phyloP scores from a whole-genome alignment of 2,888 invertebrate genomes.

The Julus scandinavius region DNA sequence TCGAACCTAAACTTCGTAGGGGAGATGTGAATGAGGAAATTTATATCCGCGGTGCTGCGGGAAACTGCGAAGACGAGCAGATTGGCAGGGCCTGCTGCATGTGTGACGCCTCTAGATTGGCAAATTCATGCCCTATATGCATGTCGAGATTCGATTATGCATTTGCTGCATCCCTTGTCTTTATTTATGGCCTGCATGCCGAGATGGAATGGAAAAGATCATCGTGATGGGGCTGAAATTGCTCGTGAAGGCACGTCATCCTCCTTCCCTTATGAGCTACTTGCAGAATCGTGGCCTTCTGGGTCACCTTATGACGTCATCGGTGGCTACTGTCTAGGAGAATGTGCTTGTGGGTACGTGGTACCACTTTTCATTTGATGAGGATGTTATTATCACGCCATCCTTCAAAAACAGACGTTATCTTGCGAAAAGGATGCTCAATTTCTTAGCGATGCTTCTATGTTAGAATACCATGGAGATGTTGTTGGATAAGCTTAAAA shows the following conservation, averaged over 20 bases:
- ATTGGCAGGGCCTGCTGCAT: slow-evolving; percentile 5
- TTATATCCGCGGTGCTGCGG: background rate
- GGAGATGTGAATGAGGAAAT: background rate
- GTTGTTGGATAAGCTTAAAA: too few relatives aligned
- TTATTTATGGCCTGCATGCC: background rate
- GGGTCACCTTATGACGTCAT: background rate
- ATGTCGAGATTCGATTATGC: slow-evolving; percentile 32
- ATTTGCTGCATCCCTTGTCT: slow-evolving; percentile 2
- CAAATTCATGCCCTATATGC: slow-evolving; percentile 24
- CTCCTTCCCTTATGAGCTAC: background rate
- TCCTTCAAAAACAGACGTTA: too few relatives aligned
- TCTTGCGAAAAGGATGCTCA: too few relatives aligned
- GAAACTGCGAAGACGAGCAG: background rate
- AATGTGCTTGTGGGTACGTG: background rate
- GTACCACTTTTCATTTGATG: background rate
- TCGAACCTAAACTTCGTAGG: slow-evolving; percentile 43
- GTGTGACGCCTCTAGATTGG: background rate
- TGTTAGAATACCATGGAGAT: too few relatives aligned
- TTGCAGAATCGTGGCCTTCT: background rate
- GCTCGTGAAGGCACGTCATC: background rate
- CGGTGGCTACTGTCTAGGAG: background rate
- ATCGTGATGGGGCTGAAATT: background rate
- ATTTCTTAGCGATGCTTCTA: too few relatives aligned
- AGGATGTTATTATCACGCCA: too few relatives aligned
- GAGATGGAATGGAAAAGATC: background rate